phyloP scores from a whole-genome alignment of 2,113 vertebrate species.

The Perca flavescens region DNA sequence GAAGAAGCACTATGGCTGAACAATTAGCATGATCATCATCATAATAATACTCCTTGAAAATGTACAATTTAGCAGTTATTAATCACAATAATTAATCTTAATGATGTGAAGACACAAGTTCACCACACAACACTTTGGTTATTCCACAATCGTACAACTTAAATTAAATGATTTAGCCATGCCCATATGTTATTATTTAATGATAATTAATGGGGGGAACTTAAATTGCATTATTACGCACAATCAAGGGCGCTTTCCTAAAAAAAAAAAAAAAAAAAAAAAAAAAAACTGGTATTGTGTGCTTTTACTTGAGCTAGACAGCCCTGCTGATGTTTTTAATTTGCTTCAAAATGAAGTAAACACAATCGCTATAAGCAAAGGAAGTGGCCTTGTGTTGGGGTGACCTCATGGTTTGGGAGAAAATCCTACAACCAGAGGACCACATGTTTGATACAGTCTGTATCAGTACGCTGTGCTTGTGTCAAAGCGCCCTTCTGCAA shows the following conservation, averaged over 20 bases:
- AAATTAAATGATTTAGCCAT: not conserved
- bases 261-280: not conserved
- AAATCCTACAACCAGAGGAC: not conserved
- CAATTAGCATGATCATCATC: not conserved
- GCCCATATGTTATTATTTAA: not conserved
- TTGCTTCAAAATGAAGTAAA: slow-evolving; percentile 11
- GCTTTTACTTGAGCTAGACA: not conserved
- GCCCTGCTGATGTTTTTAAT: not conserved
- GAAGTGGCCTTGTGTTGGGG: not conserved
- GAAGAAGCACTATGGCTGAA: not conserved
- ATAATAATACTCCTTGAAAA: slow-evolving; percentile 8
- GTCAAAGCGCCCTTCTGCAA: not conserved
- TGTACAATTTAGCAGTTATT: slow-evolving; percentile 5
- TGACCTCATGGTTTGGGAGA: not conserved
- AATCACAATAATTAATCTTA: slow-evolving; percentile 15
- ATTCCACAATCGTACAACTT: not conserved
- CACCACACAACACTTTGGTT: not conserved
- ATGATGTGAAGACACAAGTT: not conserved
- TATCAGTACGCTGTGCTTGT: not conserved
- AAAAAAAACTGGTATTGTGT: not conserved
- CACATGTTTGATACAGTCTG: not conserved
- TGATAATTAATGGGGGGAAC: not conserved
- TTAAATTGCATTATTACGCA: not conserved
- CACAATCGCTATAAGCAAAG: not conserved
- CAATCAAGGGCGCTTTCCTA: not conserved